These are phyloP conservation scores for Seriola aureovittata DNA, from an alignment of 2,113 vertebrate genomes.

Conservation along the genomic window DNA sequence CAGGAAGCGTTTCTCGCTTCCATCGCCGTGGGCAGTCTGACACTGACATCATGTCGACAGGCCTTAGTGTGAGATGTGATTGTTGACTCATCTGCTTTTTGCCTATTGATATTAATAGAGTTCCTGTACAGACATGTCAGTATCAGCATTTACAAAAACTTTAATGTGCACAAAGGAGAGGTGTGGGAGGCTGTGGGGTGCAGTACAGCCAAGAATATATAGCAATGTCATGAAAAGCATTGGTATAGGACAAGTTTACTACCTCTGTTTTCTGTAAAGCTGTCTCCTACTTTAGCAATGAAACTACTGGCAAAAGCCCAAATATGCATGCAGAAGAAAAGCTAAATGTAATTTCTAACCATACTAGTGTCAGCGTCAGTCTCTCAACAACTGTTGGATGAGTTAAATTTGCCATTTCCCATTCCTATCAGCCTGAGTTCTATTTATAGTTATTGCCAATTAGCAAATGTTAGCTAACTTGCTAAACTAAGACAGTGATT, in stretches of 20 bases:
- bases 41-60: background rate
- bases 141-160: background rate
- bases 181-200: background rate
- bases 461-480: background rate
- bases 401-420: background rate
- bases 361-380: background rate
- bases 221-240: background rate
- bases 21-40: background rate
- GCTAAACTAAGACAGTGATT: background rate
- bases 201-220: background rate
- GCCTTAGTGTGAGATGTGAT: conserved; percentile 18
- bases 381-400: background rate
- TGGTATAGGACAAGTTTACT: background rate
- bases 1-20: conserved; percentile 9
- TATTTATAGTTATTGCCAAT: background rate
- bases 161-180: background rate
- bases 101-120: conserved; percentile 10
- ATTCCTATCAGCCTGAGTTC: background rate
- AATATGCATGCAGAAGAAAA: background rate
- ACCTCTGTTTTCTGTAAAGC: background rate
- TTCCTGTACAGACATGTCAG: background rate
- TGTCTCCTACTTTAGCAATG: background rate
- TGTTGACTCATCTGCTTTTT: conserved; percentile 14
- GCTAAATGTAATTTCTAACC: background rate
- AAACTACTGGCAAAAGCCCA: conserved; percentile 18